These are phyloP conservation scores for Drosophila punjabiensis DNA, from an alignment of 1,140 invertebrate species.

Conservation along the genomic window DNA sequence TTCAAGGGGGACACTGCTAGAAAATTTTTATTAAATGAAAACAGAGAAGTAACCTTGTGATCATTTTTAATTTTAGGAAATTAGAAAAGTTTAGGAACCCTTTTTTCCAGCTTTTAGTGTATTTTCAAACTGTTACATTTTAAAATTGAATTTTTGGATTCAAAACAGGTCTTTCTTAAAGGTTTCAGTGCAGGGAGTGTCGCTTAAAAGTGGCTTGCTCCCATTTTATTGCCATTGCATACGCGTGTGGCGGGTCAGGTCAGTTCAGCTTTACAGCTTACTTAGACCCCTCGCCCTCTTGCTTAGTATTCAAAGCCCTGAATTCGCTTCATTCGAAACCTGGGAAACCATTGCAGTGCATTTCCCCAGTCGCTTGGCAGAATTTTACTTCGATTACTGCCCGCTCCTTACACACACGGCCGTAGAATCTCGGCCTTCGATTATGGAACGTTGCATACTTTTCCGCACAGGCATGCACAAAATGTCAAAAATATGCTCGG, in stretches of 20 bases:
- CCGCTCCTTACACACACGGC: constrained; percentile 14
- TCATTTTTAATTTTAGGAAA: background rate
- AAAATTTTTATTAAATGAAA: background rate
- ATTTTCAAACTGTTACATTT: background rate
- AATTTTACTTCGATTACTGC: constrained; percentile 6
- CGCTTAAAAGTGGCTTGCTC: constrained; percentile 2
- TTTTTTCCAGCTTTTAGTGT: background rate
- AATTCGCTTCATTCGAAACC: constrained; percentile 17
- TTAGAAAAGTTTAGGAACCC: background rate
- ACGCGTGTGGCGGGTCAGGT: constrained; percentile 38
- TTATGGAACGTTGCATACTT: constrained; percentile 67
- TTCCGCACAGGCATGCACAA: constrained; percentile 54
- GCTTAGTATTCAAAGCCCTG: constrained; percentile 34
- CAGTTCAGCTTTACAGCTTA: constrained; percentile 33
- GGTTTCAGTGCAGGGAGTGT: constrained; percentile 5
- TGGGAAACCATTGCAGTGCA: constrained; percentile 29
- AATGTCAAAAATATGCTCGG: constrained; percentile 64
- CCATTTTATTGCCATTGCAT: constrained; percentile 21
- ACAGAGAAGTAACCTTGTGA: background rate
- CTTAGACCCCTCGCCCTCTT: constrained; percentile 6
- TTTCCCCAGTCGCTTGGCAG: constrained; percentile 15
- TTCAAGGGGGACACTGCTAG: background rate
- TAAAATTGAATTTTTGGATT: background rate
- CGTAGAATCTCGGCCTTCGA: constrained; percentile 60
- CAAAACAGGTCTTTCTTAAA: background rate